Percentiles rank a stretch among this genome's conserved stretches.
Conservation (phyloP, 2,113 vertebrate genomes). For the Dendropsophus ebraccatus region DNA sequence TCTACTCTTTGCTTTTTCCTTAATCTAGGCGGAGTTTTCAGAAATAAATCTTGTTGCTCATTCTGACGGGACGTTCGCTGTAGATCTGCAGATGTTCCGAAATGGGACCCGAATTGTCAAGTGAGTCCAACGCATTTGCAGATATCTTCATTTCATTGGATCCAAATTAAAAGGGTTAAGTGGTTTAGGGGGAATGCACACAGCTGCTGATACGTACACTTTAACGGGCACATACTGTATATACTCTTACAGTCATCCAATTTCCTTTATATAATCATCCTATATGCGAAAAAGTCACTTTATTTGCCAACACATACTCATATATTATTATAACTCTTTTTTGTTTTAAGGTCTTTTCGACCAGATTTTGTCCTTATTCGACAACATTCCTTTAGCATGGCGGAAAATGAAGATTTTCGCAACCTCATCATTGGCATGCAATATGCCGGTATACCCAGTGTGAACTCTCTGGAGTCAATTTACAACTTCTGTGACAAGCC, state of each 20-base stretch:
- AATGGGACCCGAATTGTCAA: constrained; percentile 90
- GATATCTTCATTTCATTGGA: neutral
- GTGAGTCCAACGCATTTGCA: constrained; percentile 69
- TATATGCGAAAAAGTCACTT: no score
- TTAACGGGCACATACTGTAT: no score
- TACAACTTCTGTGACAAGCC: constrained; percentile 98
- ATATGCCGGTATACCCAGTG: constrained; percentile 88
- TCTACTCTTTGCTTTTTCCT: constrained; percentile 34
- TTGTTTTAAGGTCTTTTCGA: constrained; percentile 83
- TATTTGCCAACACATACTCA: no score
- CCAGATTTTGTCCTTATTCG: constrained; percentile 95
- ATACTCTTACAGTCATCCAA: no score
- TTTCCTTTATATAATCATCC: no score
- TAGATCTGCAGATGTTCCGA: constrained; percentile 90
- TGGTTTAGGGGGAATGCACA: no score
- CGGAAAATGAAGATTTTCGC: constrained; percentile 95
- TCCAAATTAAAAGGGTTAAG: no score
- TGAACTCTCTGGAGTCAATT: constrained; percentile 95
- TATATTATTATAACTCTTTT: no score
- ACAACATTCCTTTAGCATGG: constrained; percentile 96
- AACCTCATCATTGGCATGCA: constrained; percentile 95
- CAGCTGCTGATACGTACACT: no score
- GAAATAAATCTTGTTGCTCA: constrained; percentile 94
- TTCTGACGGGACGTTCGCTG: constrained; percentile 87
- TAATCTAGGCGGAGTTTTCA: constrained; percentile 90